Evolutionary conservation across 2,113 vertebrate species (phyloP).

Genomic region (Calidris pygmaea): DNA sequence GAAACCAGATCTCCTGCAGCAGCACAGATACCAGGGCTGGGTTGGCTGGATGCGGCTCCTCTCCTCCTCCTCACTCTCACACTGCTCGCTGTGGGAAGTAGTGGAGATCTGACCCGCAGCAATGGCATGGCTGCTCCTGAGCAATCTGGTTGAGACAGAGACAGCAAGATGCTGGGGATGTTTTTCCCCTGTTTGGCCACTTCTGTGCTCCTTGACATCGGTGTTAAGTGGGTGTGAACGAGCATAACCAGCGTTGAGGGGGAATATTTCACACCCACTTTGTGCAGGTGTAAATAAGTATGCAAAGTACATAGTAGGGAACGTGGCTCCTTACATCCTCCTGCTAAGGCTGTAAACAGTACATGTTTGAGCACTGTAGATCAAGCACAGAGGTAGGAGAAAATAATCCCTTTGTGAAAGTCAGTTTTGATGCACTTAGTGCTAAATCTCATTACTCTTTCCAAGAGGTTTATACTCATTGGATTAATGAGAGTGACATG

Average conservation of each 20-base stretch:
- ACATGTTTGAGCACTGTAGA: neutral
- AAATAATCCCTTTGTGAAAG: neutral
- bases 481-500: neutral
- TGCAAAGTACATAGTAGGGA: neutral
- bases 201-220: neutral
- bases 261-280: neutral
- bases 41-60: neutral
- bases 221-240: neutral
- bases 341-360: neutral
- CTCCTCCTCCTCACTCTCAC: neutral
- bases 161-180: neutral
- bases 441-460: neutral
- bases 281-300: neutral
- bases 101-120: fast-evolving
- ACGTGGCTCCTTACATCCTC: neutral
- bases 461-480: neutral
- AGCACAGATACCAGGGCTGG: neutral
- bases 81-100: neutral
- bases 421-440: neutral
- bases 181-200: neutral
- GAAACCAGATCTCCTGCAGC: neutral
- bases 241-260: neutral
- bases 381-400: neutral
- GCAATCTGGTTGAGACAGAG: neutral
- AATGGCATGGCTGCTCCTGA: neutral